A percentile compares a stretch with the other conserved stretches of the same genome.
Conservation (phyloP, 2,113 vertebrate genomes). For the Clinocottus analis region DNA sequence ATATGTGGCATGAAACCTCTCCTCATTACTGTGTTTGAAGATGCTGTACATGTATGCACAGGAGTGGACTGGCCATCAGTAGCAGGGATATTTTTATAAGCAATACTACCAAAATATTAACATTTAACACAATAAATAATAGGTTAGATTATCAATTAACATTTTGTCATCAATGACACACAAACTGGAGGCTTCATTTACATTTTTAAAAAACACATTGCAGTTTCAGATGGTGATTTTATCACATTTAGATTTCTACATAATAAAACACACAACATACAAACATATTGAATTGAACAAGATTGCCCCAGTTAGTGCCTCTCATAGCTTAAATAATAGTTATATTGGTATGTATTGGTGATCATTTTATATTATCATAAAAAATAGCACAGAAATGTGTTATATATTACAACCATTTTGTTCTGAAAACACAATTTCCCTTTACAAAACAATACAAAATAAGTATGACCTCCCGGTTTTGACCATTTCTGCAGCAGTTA, state of each 20-base stretch:
- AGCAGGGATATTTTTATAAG: background rate
- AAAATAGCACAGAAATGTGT: background rate
- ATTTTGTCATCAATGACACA: background rate
- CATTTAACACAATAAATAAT: background rate
- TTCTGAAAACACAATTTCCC: background rate
- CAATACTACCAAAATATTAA: background rate
- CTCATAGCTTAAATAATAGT: background rate
- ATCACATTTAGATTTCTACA: background rate
- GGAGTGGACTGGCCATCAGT: background rate
- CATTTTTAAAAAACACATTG: background rate
- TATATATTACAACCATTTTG: background rate
- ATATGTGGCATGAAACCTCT: slow-evolving; percentile 32
- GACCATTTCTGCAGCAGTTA: background rate
- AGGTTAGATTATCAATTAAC: background rate
- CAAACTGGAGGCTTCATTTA: background rate
- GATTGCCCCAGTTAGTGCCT: background rate
- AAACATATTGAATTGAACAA: background rate
- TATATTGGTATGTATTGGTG: background rate
- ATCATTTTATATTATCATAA: background rate
- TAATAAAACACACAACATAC: background rate
- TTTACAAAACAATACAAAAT: background rate
- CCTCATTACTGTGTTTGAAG: slow-evolving; percentile 32
- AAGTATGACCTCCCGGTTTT: background rate
- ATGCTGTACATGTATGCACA: background rate
- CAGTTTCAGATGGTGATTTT: background rate